Evolutionary conservation across 2,797 vertebrate genomes (phyloP).

Genomic region (Brotogeris chrysoptera): DNA sequence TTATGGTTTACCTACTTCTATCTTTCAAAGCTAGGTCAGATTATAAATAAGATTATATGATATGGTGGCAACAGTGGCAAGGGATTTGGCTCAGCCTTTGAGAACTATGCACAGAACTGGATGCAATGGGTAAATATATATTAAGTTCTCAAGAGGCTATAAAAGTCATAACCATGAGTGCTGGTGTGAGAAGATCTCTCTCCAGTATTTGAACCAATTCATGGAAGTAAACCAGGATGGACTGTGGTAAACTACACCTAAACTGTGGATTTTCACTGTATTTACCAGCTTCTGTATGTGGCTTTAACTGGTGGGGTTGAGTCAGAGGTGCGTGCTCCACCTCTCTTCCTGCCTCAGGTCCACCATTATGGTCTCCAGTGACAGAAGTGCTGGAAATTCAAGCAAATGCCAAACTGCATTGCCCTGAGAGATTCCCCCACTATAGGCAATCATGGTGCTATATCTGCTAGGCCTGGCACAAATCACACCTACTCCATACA

Average conservation of each 20-base stretch:
- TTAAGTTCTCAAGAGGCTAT: not conserved
- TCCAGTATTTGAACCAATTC: not conserved
- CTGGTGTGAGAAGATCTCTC: not conserved
- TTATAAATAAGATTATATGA: not conserved
- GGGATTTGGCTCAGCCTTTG: not conserved
- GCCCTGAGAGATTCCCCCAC: not conserved
- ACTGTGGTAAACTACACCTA: not conserved
- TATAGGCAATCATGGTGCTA: not conserved
- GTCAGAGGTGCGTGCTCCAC: not conserved
- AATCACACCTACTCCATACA: not conserved
- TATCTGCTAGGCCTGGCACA: not conserved
- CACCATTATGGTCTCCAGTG: not conserved
- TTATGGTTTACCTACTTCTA: not conserved
- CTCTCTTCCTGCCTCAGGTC: not conserved
- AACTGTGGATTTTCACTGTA: not conserved
- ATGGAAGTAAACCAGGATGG: not conserved
- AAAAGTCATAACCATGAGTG: not conserved
- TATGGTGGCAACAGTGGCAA: not conserved
- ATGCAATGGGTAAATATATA: not conserved
- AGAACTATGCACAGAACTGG: not conserved
- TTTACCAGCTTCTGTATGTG: not conserved
- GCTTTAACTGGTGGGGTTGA: not conserved
- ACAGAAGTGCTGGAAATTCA: not conserved
- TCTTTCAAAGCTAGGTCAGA: not conserved
- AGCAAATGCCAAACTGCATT: not conserved